A percentile compares a stretch with the other conserved stretches of the same genome.
Evolutionary conservation across 2,113 vertebrate species (phyloP).

Genomic region (Tursiops truncatus): DNA sequence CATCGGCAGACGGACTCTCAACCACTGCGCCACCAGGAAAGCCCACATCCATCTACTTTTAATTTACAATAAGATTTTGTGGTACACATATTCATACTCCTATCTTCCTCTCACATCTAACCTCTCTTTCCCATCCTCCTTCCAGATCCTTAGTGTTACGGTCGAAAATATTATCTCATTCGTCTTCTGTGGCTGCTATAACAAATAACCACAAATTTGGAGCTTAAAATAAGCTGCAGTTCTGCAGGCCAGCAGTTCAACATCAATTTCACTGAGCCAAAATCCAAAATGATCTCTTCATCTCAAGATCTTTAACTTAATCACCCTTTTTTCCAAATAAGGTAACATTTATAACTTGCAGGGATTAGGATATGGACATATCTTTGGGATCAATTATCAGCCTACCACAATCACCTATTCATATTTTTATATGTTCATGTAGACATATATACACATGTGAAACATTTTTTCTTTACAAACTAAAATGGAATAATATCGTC

Average conservation of each 20-base stretch:
- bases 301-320: not conserved
- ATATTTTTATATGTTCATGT: not conserved
- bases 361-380: not conserved
- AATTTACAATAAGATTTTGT: not conserved
- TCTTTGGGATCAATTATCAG: not conserved
- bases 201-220: not conserved
- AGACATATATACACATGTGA: not conserved
- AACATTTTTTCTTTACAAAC: not conserved
- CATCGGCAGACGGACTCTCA: too few species aligned
- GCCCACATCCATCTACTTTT: not conserved
- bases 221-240: not conserved
- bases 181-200: not conserved
- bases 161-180: not conserved
- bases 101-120: not conserved
- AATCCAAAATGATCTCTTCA: not conserved
- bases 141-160: not conserved
- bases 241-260: not conserved
- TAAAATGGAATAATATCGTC: not conserved
- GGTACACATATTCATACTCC: not conserved
- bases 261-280: not conserved
- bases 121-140: not conserved
- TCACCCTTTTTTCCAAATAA: not conserved
- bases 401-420: not conserved
- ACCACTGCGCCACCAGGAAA: too few species aligned
- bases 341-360: not conserved